Evolutionary conservation across 2,888 invertebrate species (phyloP).

Genomic region (Spisula subtruncata): DNA sequence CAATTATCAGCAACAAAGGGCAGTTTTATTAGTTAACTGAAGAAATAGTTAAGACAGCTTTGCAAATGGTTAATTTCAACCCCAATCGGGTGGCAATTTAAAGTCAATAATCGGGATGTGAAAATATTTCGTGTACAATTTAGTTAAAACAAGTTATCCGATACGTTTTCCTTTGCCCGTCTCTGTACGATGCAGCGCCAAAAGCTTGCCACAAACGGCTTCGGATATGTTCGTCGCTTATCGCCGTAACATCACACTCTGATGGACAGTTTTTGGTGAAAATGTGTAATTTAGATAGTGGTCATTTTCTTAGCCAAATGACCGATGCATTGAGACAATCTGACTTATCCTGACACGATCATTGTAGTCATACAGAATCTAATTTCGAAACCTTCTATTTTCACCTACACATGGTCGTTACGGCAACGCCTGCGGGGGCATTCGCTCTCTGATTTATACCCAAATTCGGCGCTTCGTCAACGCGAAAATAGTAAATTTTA

Average conservation of each 20-base stretch:
- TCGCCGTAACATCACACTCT: conserved; percentile 27
- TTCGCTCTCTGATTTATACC: conserved; percentile 55
- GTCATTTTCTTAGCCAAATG: conserved; percentile 59
- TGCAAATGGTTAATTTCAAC: conserved; percentile 70
- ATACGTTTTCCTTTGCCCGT: neutral
- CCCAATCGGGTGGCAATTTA: conserved; percentile 68
- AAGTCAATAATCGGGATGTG: conserved; percentile 73
- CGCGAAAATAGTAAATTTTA: conserved; percentile 54
- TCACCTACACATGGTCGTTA: conserved; percentile 69
- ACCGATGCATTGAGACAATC: conserved; percentile 59
- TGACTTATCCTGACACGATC: conserved; percentile 71
- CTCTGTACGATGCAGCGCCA: neutral
- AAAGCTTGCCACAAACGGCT: conserved; percentile 17
- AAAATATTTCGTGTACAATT: conserved; percentile 69
- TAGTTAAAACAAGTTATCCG: conserved; percentile 36
- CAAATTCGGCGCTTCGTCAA: conserved; percentile 68
- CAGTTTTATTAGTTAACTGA: conserved; percentile 69
- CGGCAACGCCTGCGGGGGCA: conserved; percentile 51
- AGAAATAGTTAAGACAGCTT: conserved; percentile 61
- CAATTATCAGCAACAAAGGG: conserved; percentile 74
- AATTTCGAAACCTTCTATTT: conserved; percentile 68
- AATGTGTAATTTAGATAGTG: conserved; percentile 57
- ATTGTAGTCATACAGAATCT: conserved; percentile 63
- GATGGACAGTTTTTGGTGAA: conserved; percentile 52
- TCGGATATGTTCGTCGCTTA: conserved; percentile 24